Evolutionary conservation across 2,797 vertebrate genomes (phyloP).

Genomic region (Pangasius larnaudii): DNA sequence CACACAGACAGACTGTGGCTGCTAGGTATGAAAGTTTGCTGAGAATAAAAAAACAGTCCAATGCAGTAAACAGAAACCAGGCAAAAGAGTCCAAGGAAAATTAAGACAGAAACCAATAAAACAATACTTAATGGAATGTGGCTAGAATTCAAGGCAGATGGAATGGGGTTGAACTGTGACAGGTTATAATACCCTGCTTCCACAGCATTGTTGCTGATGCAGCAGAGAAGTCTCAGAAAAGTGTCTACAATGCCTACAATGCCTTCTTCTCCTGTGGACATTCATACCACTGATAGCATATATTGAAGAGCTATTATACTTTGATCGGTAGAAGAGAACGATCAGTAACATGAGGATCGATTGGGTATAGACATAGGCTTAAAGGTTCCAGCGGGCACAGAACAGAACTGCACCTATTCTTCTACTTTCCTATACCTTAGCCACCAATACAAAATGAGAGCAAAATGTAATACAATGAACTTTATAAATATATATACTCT

Average conservation of each 20-base stretch:
- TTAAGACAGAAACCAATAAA: background rate
- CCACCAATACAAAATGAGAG: background rate
- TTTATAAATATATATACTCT: no score
- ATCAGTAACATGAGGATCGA: background rate
- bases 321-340: background rate
- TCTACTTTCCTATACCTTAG: background rate
- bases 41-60: background rate
- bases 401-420: background rate
- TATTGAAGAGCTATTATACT: background rate
- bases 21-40: background rate
- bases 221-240: background rate
- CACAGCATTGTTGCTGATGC: background rate
- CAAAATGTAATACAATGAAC: background rate
- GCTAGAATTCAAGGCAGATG: background rate
- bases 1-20: background rate
- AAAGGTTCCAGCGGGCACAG: background rate
- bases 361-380: background rate
- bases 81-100: background rate
- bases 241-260: background rate
- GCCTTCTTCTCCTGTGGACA: background rate
- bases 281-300: background rate
- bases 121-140: background rate
- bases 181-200: background rate
- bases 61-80: background rate
- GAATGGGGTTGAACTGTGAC: background rate